Evolutionary conservation across 2,113 vertebrate species (phyloP), one percentile per base, ranked within the genome.

Genomic region (Platysternon megacephalum): DNA sequence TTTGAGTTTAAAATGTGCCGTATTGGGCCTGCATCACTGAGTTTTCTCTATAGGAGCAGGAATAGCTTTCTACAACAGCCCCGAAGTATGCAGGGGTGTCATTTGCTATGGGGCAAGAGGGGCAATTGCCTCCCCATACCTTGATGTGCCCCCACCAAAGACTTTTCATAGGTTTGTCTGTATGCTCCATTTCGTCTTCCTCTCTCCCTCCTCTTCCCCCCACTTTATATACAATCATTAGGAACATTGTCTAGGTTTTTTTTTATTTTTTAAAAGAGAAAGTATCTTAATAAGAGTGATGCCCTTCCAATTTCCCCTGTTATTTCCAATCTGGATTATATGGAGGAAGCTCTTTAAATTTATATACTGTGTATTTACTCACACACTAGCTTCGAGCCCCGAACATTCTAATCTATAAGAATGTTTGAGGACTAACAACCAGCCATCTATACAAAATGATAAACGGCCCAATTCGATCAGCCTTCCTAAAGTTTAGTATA

Each of bases 331-430:
- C 0, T 1, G 11, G 80, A 13, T 53, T 85, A 49, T 32, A 81
- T 0, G 0, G 0, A 0, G 58, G 48, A 0, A 0, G 48, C 32
- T 42, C 12, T 0, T 3, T 2, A 46, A 1, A 0, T 49, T 89
- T 89, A 52, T 0, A 0, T 0, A 1, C 42, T 5, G 22, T 19
- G 58, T 35, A 76, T 84, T 83, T 32, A 39, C 65, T 1, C 58
- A 78, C 2, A 0, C 87, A 86, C 80, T n/a, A 55, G 46, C 24
- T 86, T 21, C 5, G 79, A 82, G 61, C 52, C 91, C 32, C 32
- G 0, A 2, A 26, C 4, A 2, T 32, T 74, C 51, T 39, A 55
- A 35, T 0, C 1, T 22, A 44, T 42, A 91, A 3, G 4, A 81
- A 2, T 0, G 0, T 51, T 51, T 7, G 22, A 74, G 13, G 53